Conservation (phyloP, 2,888 invertebrate genomes). For the Linnaemya tessellans region DNA sequence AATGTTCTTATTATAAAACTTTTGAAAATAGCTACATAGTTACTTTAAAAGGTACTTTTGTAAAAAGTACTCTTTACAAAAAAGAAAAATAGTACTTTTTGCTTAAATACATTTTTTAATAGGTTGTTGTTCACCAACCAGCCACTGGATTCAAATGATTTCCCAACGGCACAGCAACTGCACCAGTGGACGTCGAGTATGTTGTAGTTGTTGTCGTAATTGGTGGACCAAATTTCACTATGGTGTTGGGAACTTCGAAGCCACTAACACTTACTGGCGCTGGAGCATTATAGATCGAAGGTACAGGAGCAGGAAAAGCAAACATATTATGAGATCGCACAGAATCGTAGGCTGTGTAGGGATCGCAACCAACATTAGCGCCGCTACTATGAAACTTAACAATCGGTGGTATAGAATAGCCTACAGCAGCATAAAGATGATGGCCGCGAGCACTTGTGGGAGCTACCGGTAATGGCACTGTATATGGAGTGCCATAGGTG, state of each 20-base stretch:
- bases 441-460: not conserved
- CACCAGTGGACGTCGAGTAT: constrained; percentile 44
- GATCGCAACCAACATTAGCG: not conserved
- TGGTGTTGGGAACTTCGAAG: constrained; percentile 35
- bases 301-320: constrained; percentile 36
- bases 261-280: constrained; percentile 21
- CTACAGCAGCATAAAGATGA: constrained; percentile 25
- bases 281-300: constrained; percentile 52
- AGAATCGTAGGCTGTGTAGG: constrained; percentile 29
- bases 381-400: constrained; percentile 31
- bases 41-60: not conserved
- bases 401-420: constrained; percentile 34
- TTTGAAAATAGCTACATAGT: not conserved
- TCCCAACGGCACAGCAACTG: not conserved
- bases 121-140: constrained; percentile 49
- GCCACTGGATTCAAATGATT: constrained; percentile 5
- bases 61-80: not conserved
- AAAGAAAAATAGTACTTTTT: not conserved
- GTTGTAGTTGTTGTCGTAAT: constrained; percentile 65
- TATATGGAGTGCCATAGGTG: constrained; percentile 21
- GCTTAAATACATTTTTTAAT: not conserved
- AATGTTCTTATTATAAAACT: too few relatives aligned
- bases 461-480: constrained; percentile 33
- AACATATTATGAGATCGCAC: constrained; percentile 40
- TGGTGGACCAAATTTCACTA: constrained; percentile 60